Base-by-base conservation (phyloP, 2,888 invertebrate genomes). In the Papilio demoleus region DNA sequence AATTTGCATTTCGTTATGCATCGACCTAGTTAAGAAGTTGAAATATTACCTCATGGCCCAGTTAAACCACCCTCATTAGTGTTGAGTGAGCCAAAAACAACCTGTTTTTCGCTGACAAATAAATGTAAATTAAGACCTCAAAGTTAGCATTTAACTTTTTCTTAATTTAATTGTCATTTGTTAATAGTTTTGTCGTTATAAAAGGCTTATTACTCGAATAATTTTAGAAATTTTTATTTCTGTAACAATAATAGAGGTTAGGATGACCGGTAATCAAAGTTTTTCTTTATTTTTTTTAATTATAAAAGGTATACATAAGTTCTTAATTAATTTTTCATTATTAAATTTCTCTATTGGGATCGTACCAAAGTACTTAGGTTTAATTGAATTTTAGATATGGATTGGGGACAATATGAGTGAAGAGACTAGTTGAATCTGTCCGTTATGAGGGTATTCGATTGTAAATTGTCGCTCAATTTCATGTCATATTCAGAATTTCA, bases 41-140 rank as follows among this genome's bases (percentile, higher is more conserved):
- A 45, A 64, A 22, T 22, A 40, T 64, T 64, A 64, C 64, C 38
- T 64, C 17, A 36, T 40, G 64, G 3, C 64, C 50, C n/a, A 38
- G 64, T 64, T 53, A 38, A 53, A 40, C 64, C n/a, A 24, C 19
- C 34, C 36, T 45, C 45, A 50, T 63, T 36, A 42, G 36, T 36
- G 50, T 63, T 63, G 50, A 50, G 34, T 50, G 63, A 8, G 9
- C n/a, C n/a, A 40, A 27, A 19, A 62, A 45, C 27, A 62, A 62
- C 42, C 45, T 45, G 31, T 56, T 56, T 31, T 56, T 31, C 40
- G 31, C 31, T 27, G 31, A 56, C 27, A 31, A 56, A 56, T 56
- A 9, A 56, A 31, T 31, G 53, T 56, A 31, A 56, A 47, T 47
- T 27, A 31, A 3, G 17, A 31, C n/a, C 9, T 4, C 17, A 56